phyloP scores from a whole-genome alignment of 2,113 vertebrate genomes.

The Petaurus breviceps region DNA sequence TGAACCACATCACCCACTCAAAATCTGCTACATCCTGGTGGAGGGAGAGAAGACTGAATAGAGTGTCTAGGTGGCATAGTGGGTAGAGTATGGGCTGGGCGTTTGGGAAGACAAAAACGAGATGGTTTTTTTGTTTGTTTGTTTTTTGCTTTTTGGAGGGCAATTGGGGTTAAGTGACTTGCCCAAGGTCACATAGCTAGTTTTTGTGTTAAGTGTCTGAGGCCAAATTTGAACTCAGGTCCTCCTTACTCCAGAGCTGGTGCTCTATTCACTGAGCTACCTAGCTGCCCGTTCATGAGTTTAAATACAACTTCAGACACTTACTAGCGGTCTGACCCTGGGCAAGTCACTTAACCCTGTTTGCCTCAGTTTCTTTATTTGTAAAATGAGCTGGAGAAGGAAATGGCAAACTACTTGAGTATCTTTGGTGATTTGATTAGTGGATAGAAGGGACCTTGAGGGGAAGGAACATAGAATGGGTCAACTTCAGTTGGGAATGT shows the following conservation, averaged over 20 bases:
- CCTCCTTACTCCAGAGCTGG: too few relatives aligned
- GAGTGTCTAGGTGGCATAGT: neutral
- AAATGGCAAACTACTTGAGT: neutral
- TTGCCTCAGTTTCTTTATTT: neutral
- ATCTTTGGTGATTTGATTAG: neutral
- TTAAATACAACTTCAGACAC: neutral
- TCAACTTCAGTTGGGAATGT: too few relatives aligned
- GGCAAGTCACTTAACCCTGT: neutral
- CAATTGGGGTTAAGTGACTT: too few relatives aligned
- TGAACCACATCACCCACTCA: conserved; percentile 99
- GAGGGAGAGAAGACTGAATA: neutral
- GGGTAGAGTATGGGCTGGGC: neutral
- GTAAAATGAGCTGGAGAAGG: neutral
- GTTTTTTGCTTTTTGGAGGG: too few relatives aligned
- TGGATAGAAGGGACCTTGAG: too few relatives aligned
- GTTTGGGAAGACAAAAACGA: neutral
- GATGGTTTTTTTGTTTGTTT: too few relatives aligned
- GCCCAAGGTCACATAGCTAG: too few relatives aligned
- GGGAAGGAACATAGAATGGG: too few relatives aligned
- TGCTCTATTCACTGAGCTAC: too few relatives aligned
- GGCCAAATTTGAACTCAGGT: too few relatives aligned
- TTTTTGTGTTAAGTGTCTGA: too few relatives aligned
- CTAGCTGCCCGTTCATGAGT: too few relatives aligned
- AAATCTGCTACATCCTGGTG: conserved; percentile 93
- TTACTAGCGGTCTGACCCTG: neutral